Conservation (phyloP, 2,888 invertebrate species). For the Thera obeliscata region DNA sequence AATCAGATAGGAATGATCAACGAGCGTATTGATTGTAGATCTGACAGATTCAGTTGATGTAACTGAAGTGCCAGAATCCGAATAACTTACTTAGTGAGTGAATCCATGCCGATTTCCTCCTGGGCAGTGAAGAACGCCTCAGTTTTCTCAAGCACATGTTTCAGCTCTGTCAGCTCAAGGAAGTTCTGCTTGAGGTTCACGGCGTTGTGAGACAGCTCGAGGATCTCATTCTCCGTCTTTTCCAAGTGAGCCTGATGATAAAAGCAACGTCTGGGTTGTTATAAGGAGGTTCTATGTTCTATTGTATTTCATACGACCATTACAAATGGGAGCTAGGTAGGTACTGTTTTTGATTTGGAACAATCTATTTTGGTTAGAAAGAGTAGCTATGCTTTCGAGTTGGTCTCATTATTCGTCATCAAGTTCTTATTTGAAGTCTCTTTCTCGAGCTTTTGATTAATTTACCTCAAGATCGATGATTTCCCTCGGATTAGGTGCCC, state of each 20-base stretch:
- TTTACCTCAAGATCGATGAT: slow-evolving; percentile 94
- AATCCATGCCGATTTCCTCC: slow-evolving; percentile 88
- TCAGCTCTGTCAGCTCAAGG: slow-evolving; percentile 95
- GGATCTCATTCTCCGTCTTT: slow-evolving; percentile 97
- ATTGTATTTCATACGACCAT: no score
- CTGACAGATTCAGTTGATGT: no score
- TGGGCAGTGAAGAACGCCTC: slow-evolving; percentile 95
- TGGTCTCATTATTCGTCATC: no score
- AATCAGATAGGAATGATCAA: no score
- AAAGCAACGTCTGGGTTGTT: not conserved
- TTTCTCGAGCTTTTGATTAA: no score
- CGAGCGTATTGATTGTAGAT: not conserved
- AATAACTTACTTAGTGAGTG: slow-evolving; percentile 81
- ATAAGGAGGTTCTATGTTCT: not conserved
- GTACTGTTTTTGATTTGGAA: no score
- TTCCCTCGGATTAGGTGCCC: slow-evolving; percentile 91
- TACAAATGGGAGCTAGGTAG: no score
- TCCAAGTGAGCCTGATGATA: slow-evolving; percentile 92
- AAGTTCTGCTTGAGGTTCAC: slow-evolving; percentile 96
- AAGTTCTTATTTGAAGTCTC: no score
- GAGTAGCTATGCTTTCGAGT: no score
- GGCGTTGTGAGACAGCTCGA: slow-evolving; percentile 96
- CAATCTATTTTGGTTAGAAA: no score
- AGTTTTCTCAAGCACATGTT: slow-evolving; percentile 96
- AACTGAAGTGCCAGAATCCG: not conserved